Evolutionary conservation across 2,888 invertebrate species (phyloP).

Genomic region (Euphydryas editha): DNA sequence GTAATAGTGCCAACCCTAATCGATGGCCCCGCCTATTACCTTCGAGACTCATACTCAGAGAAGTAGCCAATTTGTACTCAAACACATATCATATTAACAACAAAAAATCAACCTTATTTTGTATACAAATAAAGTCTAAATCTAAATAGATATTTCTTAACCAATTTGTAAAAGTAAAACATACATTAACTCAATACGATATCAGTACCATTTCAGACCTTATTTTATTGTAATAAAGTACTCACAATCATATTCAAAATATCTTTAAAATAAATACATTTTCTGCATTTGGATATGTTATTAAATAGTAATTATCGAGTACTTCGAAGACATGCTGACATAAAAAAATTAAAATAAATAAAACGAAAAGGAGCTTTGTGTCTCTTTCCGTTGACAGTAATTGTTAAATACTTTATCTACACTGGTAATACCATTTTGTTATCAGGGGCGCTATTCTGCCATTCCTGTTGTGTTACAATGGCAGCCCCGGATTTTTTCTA

Average conservation of each 20-base stretch:
- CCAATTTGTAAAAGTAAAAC: conserved; percentile 29
- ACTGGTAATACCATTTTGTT: too few relatives aligned
- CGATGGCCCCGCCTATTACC: conserved; percentile 68
- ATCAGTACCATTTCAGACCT: not conserved
- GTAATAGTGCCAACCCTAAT: conserved; percentile 56
- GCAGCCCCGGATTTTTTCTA: too few relatives aligned
- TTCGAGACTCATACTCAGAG: conserved; percentile 65
- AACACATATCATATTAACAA: conserved; percentile 44
- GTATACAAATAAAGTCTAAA: not conserved
- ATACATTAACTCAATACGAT: conserved; percentile 15
- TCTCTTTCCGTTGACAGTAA: not conserved
- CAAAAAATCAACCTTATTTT: conserved; percentile 23
- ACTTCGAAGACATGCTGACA: not conserved
- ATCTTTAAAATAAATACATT: conserved; percentile 15
- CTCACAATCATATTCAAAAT: not conserved
- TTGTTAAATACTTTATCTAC: not conserved
- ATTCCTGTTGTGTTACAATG: too few relatives aligned
- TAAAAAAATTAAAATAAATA: not conserved
- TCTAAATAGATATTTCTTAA: not conserved
- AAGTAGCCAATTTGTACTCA: conserved; percentile 75
- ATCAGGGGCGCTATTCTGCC: too few relatives aligned
- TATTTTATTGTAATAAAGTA: not conserved
- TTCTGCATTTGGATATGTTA: not conserved
- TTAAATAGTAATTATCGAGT: conserved; percentile 1
- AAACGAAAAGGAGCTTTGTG: not conserved